Base-by-base conservation (phyloP, 37 sponge, comb jelly and placozoan species). In the Diacarnus erythraeanus region DNA sequence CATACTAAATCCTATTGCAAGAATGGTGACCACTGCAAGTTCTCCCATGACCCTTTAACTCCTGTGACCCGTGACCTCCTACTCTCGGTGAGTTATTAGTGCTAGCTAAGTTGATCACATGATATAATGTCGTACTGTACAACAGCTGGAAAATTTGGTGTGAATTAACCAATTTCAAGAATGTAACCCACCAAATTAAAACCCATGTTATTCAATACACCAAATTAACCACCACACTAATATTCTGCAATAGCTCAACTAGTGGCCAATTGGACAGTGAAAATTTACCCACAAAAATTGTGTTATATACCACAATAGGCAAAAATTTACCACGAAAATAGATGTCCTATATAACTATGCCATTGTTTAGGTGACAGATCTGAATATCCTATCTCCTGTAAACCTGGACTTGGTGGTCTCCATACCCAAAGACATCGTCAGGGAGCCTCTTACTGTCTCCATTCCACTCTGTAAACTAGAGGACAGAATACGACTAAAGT, bases 1-100 rank as follows among this genome's bases (percentile, higher is more conserved):
- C 91, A 96, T 69, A 79, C 86, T 0, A 70, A 82, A 47, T 61
- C 60, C 30, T 63, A 57, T 69, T 96, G 97, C 79, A 87, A 82
- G 68, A 69, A 84, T 57, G 94, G 97, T 3, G 80, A 84, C 72
- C 59, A 80, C 36, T 96, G 97, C 64, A 73, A 80, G 20, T 96
- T 94, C 87, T 96, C 97, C 2, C 97, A 96, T 64, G 94, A 74
- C 0, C 86, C 88, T 21, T 87, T 96, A 21, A 96, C 82, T n/a
- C 56, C 78, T 0, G 92, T 88, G 22, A 91, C 86, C 17, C 39
- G 42, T n/a, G 92, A 84, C 3, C 73, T 96, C 2, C 80, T 96
- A 18, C 30, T 57, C 42, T 22, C 68, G 21, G 87, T 87, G 65
- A 79, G 86, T 61, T n/a, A n/a, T n/a, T n/a, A n/a, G n/a, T n/a